Evolutionary conservation across 2,113 vertebrate genomes (phyloP), one percentile per base, ranked within the genome.

Genomic region (Xiphophorus couchianus): DNA sequence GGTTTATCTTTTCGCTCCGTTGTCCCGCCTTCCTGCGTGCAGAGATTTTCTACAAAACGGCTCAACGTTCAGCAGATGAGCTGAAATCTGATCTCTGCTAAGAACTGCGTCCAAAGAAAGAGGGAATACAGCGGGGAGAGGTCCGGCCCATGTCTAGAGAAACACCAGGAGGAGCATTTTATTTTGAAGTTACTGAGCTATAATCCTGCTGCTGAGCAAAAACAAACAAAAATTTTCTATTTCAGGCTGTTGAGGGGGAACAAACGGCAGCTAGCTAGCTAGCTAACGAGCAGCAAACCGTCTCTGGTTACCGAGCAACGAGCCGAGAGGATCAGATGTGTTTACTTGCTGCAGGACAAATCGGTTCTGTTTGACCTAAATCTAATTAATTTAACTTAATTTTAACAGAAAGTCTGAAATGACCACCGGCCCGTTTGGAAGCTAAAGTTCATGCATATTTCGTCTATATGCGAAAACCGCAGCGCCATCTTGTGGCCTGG

Each of bases 21-120:
- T 28, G 11, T 11, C 9, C 42, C 17, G n/a, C 44, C 48, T 51
- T 31, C 17, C 25, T 14, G 17, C 62, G 8, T 33, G 8, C 19
- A 14, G 14, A 3, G 25, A 3, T 58, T 25, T 35, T 30, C 51
- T 27, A 17, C 13, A 15, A 29, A 64, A 64, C 13, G 15, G n/a
- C 44, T 42, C 66, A 44, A 5, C 8, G 37, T 29, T 39, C 29
- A 25, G 31, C 37, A 37, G 33, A 14, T 35, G 31, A 22, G 60
- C 35, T 81, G 31, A 60, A 81, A 69, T 74, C 9, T 35, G 25
- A 83, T 54, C 66, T 71, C 28, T 51, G 35, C 37, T 61, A 37
- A 37, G 31, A 48, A 15, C 0, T 4, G 3, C 31, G n/a, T 54
- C 71, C 37, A 15, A 77, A 37, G 37, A 76, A 44, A 76, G 28